These are phyloP conservation scores for Zaprionus vittiger DNA, from an alignment of 1,140 invertebrate genomes.

Conservation along the genomic window DNA sequence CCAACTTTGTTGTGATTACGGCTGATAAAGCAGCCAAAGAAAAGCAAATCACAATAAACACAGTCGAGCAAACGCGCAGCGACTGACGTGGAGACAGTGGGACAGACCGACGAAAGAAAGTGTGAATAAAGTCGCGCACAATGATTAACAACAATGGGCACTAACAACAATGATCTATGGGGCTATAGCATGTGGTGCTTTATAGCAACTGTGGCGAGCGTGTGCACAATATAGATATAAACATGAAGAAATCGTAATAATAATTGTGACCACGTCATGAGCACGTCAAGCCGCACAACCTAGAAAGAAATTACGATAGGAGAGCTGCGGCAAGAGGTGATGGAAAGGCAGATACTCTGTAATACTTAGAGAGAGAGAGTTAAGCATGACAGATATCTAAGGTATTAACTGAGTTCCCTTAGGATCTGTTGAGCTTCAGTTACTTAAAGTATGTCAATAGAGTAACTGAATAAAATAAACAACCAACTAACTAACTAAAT, in stretches of 20 bases:
- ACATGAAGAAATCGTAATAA: conserved; percentile 64
- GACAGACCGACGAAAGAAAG: conserved; percentile 60
- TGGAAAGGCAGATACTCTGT: neutral
- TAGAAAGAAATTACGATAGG: neutral
- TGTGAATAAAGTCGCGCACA: conserved; percentile 75
- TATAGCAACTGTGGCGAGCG: neutral
- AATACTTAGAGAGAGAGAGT: neutral
- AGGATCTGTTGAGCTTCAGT: too few relatives aligned
- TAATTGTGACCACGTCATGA: conserved; percentile 76
- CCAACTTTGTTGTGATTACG: conserved; percentile 75
- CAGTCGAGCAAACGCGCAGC: neutral
- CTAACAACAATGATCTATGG: conserved; percentile 57
- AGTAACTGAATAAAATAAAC: too few relatives aligned
- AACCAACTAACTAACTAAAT: too few relatives aligned
- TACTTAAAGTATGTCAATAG: too few relatives aligned
- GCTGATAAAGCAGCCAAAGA: conserved; percentile 68
- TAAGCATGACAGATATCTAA: too few relatives aligned
- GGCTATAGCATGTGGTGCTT: conserved; percentile 3
- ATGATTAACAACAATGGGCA: conserved; percentile 64
- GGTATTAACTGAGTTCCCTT: too few relatives aligned
- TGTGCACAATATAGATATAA: conserved; percentile 25
- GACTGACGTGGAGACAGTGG: neutral
- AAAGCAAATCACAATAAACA: conserved; percentile 75
- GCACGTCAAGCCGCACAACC: conserved; percentile 50
- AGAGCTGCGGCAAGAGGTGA: neutral